Evolutionary conservation across 2,797 vertebrate species (phyloP).

Genomic region (Sebastes umbrosus): DNA sequence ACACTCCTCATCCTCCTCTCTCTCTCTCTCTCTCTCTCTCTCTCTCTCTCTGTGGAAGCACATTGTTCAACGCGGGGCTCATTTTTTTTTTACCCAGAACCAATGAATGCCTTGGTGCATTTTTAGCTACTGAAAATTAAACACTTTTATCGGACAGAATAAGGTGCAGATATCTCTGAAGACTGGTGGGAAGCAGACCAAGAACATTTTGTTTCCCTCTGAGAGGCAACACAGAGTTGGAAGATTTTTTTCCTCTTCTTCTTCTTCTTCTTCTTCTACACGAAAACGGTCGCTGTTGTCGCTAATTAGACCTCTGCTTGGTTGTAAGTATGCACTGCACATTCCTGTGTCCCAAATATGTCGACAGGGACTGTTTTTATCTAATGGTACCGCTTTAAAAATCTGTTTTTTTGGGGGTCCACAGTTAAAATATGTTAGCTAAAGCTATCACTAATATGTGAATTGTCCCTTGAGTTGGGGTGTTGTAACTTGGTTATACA

Average conservation of each 20-base stretch:
- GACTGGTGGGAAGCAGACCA: conserved; percentile 32
- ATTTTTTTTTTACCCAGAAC: conserved; percentile 39
- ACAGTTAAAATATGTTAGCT: conserved; percentile 53
- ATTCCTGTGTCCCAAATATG: conserved; percentile 50
- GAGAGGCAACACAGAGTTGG: conserved; percentile 61
- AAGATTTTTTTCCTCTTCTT: conserved; percentile 44
- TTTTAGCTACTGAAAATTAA: conserved; percentile 48
- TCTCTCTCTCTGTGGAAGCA: conserved; percentile 61
- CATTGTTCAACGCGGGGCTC: conserved; percentile 80
- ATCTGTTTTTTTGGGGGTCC: conserved; percentile 9
- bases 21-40: conserved; percentile 14
- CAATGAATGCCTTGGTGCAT: conserved; percentile 55
- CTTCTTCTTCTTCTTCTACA: conserved; percentile 46
- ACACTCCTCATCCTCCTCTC: conserved; percentile 65
- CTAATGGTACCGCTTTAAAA: not conserved
- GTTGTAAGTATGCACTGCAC: conserved; percentile 76
- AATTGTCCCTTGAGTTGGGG: conserved; percentile 38
- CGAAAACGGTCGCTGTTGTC: conserved; percentile 62
- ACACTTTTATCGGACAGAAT: conserved; percentile 19
- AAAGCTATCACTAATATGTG: conserved; percentile 42
- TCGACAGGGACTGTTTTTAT: conserved; percentile 4
- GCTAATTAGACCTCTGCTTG: conserved; percentile 70
- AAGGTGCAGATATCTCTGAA: conserved; percentile 9
- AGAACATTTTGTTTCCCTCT: conserved; percentile 40
- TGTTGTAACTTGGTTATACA: conserved; percentile 49